Base-by-base conservation (phyloP, 2,113 vertebrate genomes). In the Mustela lutreola region DNA sequence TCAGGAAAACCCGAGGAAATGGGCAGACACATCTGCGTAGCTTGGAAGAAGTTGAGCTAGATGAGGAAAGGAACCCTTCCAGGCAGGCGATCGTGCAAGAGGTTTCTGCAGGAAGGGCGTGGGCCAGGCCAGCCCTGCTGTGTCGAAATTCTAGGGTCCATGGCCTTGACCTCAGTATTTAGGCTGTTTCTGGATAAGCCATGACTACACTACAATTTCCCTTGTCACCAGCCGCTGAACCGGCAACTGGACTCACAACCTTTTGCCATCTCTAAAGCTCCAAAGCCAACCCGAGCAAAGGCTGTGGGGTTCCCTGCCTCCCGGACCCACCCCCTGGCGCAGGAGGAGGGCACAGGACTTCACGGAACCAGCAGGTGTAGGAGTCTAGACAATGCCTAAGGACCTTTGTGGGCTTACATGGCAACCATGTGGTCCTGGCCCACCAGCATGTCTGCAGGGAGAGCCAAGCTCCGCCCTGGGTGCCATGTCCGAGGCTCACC, bases 391-490 rank as follows among this genome's bases (percentile, higher is more conserved):
- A 53, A 65, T 50, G 50, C 33, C 65, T 12, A 42, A 31, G 36
- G 73, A 45, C 36, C 53, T 42, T 24, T 48, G 26, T 45, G 76
- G 36, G 80, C 5, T 80, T 48, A 28, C 5, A 12, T 2, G 48
- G 65, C 75, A 48, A 39, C 5, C 63, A 22, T 12, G 5, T 15
- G 15, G 21, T 39, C 45, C 65, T 50, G 11, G 31, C 15, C n/a
- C 24, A 56, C 5, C 33, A n/a, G 2, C 2, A 1, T n/a, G 36
- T 19, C 71, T 33, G 22, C 3, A 14, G 9, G 0, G 24, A 24
- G 71, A 71, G 18, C 89, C 45, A 39, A 8, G n/a, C 16, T 89
- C 21, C 11, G 4, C 11, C 42, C 81, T 1, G 22, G 1, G 26
- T 22, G 7, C 7, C 48, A n/a, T 31, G 39, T 5, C 28, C 4